These are phyloP conservation scores for Dinocampus coccinellae DNA, from an alignment of 2,888 invertebrate species.

Conservation along the genomic window DNA sequence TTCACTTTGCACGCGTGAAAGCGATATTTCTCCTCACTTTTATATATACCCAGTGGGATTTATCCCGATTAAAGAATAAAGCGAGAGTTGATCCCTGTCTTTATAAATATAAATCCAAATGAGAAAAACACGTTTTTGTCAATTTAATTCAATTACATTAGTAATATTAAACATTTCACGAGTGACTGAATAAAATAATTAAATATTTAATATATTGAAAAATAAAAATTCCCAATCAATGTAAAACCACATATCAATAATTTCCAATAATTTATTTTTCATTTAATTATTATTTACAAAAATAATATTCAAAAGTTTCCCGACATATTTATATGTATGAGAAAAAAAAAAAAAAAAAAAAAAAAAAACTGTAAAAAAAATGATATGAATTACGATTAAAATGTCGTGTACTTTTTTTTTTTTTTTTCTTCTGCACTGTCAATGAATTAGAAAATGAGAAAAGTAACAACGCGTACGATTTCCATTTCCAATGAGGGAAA, in stretches of 20 bases:
- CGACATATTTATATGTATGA: no score
- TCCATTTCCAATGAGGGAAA: background rate
- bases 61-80: slow-evolving; percentile 1
- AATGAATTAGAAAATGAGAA: background rate
- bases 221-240: no score
- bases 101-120: background rate
- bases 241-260: no score
- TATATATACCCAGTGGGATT: background rate
- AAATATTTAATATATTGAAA: no score
- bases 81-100: slow-evolving; percentile 12
- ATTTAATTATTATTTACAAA: no score
- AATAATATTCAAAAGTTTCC: background rate
- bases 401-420: background rate
- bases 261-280: no score
- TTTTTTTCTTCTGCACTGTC: no score
- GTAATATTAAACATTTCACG: no score
- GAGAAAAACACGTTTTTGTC: background rate
- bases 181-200: no score
- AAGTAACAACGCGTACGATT: background rate
- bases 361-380: background rate
- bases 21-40: background rate
- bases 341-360: no score
- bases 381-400: no score
- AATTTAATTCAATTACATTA: background rate
- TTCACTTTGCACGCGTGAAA: slow-evolving; percentile 14